Evolutionary conservation across 2,888 invertebrate species (phyloP), one percentile per base, ranked within the genome.

Genomic region (Sycophila texana): DNA sequence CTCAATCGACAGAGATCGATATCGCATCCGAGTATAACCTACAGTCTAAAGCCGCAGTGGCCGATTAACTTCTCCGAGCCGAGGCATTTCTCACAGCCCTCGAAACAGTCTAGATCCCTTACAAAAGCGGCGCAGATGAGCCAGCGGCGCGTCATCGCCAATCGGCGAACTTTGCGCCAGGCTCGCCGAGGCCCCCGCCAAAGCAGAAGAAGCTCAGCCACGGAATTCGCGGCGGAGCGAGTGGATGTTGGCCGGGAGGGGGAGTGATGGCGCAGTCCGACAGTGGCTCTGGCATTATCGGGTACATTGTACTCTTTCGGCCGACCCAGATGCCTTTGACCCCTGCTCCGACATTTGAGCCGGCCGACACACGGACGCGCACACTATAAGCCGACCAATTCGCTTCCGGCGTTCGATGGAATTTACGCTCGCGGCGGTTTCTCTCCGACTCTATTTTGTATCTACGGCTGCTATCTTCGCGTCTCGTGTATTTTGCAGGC

Each of bases 291-390:
- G 60, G 49, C 49, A 71, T 60, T 60, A 71, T 71, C 60, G 22
- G 71, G 72, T 72, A 53, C 72, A 63, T 49, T 72, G 61, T 51
- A 63, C 61, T 61, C 61, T 75, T 76, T 72, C 16, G n/a, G n/a
- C 4, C 14, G 78, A 77, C 81, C 75, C 26, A 63, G 55, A 67
- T 81, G 49, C 72, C 81, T 81, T 81, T 78, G 78, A 78, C 68
- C 74, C 67, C 47, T 39, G 30, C 55, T 0, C 51, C 66, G 49
- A 74, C n/a, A 74, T 66, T 67, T 58, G 55, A 70, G 55, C 61
- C 55, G 63, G 53, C 53, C 58, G 20, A 39, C 39, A 39, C 39
- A 7, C 39, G 39, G n/a, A 70, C 53, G 68, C 22, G n/a, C n/a
- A n/a, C 14, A 58, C 58, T 51, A 51, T 18, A 16, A 14, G 20